Conservation (phyloP, 92 coral and sea anemone genomes). For the Anthopleura xanthogrammica region DNA sequence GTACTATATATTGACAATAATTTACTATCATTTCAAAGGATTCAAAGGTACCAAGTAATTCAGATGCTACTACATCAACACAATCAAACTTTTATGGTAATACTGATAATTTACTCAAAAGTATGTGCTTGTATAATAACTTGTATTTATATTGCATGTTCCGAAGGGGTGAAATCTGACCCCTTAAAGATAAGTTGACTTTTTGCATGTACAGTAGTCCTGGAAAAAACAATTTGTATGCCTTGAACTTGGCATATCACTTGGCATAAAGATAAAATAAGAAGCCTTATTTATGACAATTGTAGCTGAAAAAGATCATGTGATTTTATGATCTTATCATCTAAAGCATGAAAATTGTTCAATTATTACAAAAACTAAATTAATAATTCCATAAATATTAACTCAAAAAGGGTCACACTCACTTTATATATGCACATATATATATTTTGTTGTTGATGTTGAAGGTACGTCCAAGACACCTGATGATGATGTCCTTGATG, state of each 20-base stretch:
- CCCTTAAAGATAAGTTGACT: constrained; percentile 4
- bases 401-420: too few relatives aligned
- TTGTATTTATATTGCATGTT: not conserved
- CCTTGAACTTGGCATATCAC: not conserved
- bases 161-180: not conserved
- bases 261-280: not conserved
- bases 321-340: too few relatives aligned
- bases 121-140: not conserved
- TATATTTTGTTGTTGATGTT: constrained; percentile 16
- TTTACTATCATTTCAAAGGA: constrained; percentile 12
- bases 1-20: not conserved
- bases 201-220: not conserved
- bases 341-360: too few relatives aligned
- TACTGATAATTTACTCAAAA: constrained; percentile 2
- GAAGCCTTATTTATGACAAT: not conserved
- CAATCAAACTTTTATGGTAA: constrained; percentile 16
- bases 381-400: too few relatives aligned
- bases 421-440: not conserved
- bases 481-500: too few relatives aligned
- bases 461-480: constrained; percentile 30
- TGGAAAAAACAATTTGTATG: not conserved
- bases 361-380: too few relatives aligned
- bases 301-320: not conserved
- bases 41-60: constrained; percentile 20
- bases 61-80: constrained; percentile 9